Percentiles rank a stretch among this genome's conserved stretches.
Evolutionary conservation across 2,113 vertebrate genomes (phyloP).

Genomic region (Chunga burmeisteri): DNA sequence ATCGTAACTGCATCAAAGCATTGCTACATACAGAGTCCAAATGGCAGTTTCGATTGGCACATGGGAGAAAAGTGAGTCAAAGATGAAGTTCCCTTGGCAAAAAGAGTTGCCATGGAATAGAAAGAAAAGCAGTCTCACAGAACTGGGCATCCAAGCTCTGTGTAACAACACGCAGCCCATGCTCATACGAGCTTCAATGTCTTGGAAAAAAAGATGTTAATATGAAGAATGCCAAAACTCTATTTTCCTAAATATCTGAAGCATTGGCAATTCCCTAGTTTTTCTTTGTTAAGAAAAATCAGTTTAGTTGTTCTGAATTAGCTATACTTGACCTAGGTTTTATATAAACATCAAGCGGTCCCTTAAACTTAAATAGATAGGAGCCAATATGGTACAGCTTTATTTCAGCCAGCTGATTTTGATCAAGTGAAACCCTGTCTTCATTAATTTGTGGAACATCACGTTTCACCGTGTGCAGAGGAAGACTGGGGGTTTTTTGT

Average conservation of each 20-base stretch:
- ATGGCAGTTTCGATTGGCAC: background rate
- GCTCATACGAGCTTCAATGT: background rate
- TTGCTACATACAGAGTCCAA: background rate
- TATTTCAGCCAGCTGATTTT: background rate
- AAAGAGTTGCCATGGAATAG: background rate
- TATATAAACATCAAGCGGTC: background rate
- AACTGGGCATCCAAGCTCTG: background rate
- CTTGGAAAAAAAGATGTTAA: background rate
- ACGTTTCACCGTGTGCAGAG: background rate
- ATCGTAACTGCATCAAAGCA: background rate
- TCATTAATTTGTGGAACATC: background rate
- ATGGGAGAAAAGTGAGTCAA: background rate
- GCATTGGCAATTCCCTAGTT: background rate
- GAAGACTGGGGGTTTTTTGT: background rate
- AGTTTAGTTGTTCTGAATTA: background rate
- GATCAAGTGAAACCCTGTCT: background rate
- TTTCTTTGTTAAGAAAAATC: background rate
- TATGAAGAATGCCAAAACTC: background rate
- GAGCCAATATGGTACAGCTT: background rate
- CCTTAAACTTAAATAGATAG: background rate
- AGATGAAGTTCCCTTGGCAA: background rate
- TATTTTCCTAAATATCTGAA: background rate
- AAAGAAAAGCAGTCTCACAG: background rate
- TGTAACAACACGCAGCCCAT: background rate
- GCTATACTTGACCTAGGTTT: background rate